phyloP scores from a whole-genome alignment of 2,113 vertebrate species.

The Nicator chloris region DNA sequence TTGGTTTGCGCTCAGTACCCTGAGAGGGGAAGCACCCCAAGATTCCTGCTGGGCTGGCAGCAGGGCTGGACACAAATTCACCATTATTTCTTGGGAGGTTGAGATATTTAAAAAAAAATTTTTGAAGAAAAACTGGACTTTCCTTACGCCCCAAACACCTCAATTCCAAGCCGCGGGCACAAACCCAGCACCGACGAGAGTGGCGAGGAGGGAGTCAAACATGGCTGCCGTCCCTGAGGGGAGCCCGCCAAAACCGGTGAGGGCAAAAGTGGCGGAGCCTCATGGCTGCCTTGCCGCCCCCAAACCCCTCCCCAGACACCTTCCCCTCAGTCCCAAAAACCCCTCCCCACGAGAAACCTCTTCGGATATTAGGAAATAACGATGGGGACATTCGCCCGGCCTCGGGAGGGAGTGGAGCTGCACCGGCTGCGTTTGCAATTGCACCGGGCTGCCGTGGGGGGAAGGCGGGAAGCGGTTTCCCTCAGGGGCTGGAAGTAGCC shows the following conservation, averaged over 20 bases:
- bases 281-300: background rate
- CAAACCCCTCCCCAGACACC: background rate
- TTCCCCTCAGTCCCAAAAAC: background rate
- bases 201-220: rapidly evolving
- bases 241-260: background rate
- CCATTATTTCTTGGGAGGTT: rapidly evolving
- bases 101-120: background rate
- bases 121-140: background rate
- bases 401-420: background rate
- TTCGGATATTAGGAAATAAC: background rate
- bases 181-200: rapidly evolving
- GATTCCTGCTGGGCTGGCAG: background rate
- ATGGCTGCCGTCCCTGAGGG: background rate
- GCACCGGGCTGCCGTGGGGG: background rate
- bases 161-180: rapidly evolving
- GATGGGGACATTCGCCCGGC: too few species aligned
- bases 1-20: rapidly evolving
- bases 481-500: background rate
- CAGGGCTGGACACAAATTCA: background rate
- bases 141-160: background rate
- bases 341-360: background rate
- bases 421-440: background rate
- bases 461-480: background rate
- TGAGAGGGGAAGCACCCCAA: background rate
- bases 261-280: background rate